Evolutionary conservation across 1,140 invertebrate genomes (phyloP).

Genomic region (Parasteatoda tepidariorum): DNA sequence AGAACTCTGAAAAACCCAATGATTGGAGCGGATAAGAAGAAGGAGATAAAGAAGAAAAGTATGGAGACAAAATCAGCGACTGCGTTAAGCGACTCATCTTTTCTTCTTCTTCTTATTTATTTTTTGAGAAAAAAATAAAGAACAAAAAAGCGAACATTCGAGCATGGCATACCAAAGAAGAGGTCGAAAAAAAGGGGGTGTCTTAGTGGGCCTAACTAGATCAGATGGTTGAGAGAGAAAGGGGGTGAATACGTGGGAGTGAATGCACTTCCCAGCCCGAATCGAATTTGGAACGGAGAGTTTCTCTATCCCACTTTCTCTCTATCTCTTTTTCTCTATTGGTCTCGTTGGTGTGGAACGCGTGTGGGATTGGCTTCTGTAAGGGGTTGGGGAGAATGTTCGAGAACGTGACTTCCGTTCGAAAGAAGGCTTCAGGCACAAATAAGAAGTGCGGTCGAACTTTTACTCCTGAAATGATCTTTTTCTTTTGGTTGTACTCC

Average conservation of each 20-base stretch:
- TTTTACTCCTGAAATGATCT: conserved; percentile 20
- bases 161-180: conserved; percentile 28
- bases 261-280: conserved; percentile 17
- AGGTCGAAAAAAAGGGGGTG: conserved; percentile 8
- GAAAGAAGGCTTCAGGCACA: conserved; percentile 14
- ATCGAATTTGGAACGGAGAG: conserved; percentile 45
- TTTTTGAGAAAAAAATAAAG: background rate
- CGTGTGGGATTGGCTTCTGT: conserved; percentile 33
- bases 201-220: conserved; percentile 50
- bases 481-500: background rate
- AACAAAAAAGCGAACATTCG: background rate
- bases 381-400: background rate
- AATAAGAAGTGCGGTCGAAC: conserved; percentile 34
- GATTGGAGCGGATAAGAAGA: background rate
- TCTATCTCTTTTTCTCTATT: background rate
- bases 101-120: background rate
- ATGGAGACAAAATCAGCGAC: background rate
- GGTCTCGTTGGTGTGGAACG: background rate
- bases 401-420: conserved; percentile 38
- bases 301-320: conserved; percentile 10
- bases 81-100: background rate
- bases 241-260: background rate
- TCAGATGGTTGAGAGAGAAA: background rate
- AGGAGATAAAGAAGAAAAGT: background rate
- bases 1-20: background rate